phyloP scores from a whole-genome alignment of 2,113 vertebrate genomes.

The Butorides virescens region DNA sequence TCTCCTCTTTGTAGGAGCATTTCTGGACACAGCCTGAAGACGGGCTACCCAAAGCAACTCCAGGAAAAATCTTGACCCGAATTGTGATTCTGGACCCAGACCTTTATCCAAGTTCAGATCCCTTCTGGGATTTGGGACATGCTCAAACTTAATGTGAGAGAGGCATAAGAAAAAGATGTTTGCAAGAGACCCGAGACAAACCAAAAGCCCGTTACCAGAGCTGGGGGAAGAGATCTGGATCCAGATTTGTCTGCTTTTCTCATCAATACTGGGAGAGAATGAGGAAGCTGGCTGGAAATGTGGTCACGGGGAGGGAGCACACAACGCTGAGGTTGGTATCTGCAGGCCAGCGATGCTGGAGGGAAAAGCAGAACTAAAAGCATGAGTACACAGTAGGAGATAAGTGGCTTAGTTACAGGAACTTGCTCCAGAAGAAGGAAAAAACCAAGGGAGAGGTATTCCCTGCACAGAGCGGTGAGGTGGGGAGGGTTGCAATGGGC shows the following conservation, averaged over 20 bases:
- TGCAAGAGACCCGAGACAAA: neutral
- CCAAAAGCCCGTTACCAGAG: neutral
- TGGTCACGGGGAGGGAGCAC: accelerated
- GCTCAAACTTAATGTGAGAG: neutral
- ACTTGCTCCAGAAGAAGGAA: neutral
- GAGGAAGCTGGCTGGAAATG: neutral
- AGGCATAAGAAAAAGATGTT: neutral
- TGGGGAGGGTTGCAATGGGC: accelerated
- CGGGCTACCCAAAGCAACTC: neutral
- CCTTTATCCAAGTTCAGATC: neutral
- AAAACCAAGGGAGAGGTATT: neutral
- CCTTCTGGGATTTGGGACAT: neutral
- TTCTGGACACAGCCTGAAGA: neutral
- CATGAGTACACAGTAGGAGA: neutral
- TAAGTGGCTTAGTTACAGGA: neutral
- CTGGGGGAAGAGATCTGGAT: neutral
- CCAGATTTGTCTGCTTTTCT: neutral
- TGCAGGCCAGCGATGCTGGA: accelerated
- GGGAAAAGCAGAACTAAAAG: neutral
- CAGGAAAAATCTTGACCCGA: neutral
- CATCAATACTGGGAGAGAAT: neutral
- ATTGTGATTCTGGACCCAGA: neutral
- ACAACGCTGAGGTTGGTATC: neutral
- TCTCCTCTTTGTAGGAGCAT: neutral
- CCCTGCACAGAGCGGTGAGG: neutral